Percentiles rank a stretch among this genome's conserved stretches.
These are phyloP conservation scores for Hylyphantes graminicola DNA, from an alignment of 1,140 invertebrate species.

Conservation along the genomic window DNA sequence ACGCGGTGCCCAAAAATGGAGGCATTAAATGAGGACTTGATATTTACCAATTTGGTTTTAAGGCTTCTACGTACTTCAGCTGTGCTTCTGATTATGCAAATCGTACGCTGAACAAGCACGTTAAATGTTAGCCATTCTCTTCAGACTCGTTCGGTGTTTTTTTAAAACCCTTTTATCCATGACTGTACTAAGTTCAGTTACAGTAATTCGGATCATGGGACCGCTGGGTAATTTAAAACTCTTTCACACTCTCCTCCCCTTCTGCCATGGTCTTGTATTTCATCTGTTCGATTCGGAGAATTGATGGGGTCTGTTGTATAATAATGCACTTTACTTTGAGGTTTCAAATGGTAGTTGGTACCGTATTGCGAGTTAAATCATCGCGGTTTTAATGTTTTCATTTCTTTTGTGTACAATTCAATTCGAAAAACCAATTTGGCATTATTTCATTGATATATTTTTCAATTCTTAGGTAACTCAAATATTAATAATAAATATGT, in stretches of 20 bases:
- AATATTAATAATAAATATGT: no score
- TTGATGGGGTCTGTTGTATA: no score
- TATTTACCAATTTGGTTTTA: not conserved
- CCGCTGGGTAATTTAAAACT: slow-evolving; percentile 22
- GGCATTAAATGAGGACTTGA: no score
- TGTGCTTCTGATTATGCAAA: slow-evolving; percentile 31
- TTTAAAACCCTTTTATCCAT: slow-evolving; percentile 11
- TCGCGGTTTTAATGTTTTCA: not conserved
- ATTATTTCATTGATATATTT: no score
- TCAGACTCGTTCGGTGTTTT: slow-evolving; percentile 6
- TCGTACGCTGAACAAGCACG: not conserved
- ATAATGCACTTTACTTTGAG: not conserved
- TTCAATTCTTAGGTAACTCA: no score
- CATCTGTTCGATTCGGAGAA: no score
- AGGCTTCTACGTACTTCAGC: not conserved
- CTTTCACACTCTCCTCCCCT: not conserved
- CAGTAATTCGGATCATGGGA: slow-evolving; percentile 29
- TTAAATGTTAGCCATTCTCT: not conserved
- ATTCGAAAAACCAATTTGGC: no score
- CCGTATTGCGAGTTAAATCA: not conserved
- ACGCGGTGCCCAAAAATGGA: slow-evolving; percentile 4
- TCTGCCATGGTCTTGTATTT: slow-evolving; percentile 3
- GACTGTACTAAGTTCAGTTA: not conserved
- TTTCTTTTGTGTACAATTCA: not conserved
- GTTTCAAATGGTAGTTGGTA: not conserved